A percentile compares a stretch with the other conserved stretches of the same genome.
Conservation (phyloP, 2,797 vertebrate species). For the Zenarchopterus dispar region DNA sequence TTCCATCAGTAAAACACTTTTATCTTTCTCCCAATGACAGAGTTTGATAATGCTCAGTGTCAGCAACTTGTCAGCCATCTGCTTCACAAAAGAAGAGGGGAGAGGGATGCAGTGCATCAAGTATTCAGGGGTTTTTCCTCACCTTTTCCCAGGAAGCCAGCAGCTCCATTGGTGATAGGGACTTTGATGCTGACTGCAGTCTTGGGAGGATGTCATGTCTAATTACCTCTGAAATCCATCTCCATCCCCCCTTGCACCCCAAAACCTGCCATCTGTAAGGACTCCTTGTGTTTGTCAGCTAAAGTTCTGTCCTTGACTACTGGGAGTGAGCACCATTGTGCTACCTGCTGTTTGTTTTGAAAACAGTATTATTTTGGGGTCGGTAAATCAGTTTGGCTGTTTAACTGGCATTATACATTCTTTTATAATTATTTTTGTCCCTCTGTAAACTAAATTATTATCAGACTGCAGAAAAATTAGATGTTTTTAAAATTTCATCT, state of each 20-base stretch:
- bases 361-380: slow-evolving; percentile 1
- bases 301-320: slow-evolving; percentile 37
- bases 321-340: slow-evolving; percentile 13
- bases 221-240: slow-evolving; percentile 77
- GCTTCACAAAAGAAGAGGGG: slow-evolving; percentile 29
- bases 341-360: slow-evolving; percentile 16
- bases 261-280: slow-evolving; percentile 50
- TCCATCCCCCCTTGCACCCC: slow-evolving; percentile 18
- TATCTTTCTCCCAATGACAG: slow-evolving; percentile 42
- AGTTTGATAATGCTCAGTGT: slow-evolving; percentile 39
- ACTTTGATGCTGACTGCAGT: slow-evolving; percentile 68
- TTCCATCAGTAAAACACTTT: slow-evolving; percentile 39
- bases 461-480: too few relatives aligned
- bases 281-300: slow-evolving; percentile 54
- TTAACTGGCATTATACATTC: neutral
- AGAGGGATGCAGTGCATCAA: slow-evolving; percentile 27
- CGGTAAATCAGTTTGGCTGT: neutral
- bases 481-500: too few relatives aligned
- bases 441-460: too few relatives aligned
- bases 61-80: slow-evolving; percentile 58
- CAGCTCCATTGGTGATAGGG: slow-evolving; percentile 45
- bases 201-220: slow-evolving; percentile 71
- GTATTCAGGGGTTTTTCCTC: slow-evolving; percentile 58
- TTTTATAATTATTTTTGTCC: neutral
- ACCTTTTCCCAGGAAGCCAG: slow-evolving; percentile 62